phyloP scores from a whole-genome alignment of 1,140 invertebrate species.

The Paralvinella palmiformis region DNA sequence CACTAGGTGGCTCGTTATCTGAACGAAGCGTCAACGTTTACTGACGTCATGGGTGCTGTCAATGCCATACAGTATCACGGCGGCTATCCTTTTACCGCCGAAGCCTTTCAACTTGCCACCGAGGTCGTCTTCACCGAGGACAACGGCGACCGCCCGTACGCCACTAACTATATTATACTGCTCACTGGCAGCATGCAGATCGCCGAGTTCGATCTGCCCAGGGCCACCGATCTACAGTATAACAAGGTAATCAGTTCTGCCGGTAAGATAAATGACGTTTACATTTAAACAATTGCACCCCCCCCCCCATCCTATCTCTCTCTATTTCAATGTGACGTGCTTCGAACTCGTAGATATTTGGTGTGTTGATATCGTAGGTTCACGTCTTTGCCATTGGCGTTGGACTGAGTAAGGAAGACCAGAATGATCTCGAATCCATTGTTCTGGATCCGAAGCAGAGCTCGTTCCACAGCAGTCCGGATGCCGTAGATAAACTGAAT shows the following conservation, averaged over 20 bases:
- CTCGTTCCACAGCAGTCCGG: background rate
- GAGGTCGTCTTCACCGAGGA: slow-evolving; percentile 6
- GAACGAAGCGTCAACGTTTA: slow-evolving; percentile 6
- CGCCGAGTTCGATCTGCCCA: slow-evolving; percentile 1
- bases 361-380: too few relatives aligned
- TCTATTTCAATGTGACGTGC: too few relatives aligned
- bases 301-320: too few relatives aligned
- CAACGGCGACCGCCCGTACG: slow-evolving; percentile 12
- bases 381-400: slow-evolving; percentile 9
- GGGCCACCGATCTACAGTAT: background rate
- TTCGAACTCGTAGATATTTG: too few relatives aligned
- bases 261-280: too few relatives aligned
- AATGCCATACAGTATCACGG: slow-evolving; percentile 14
- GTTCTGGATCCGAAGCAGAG: background rate
- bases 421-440: slow-evolving; percentile 4
- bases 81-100: background rate
- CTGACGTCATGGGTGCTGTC: slow-evolving; percentile 8
- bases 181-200: slow-evolving; percentile 14
- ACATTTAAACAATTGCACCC: too few relatives aligned
- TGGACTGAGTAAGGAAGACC: background rate
- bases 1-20: background rate
- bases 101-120: slow-evolving; percentile 7
- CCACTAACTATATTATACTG: slow-evolving; percentile 14
- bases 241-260: too few relatives aligned
- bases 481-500: background rate